Evolutionary conservation across 2,888 invertebrate genomes (phyloP).

Genomic region (Uropetala carovei): DNA sequence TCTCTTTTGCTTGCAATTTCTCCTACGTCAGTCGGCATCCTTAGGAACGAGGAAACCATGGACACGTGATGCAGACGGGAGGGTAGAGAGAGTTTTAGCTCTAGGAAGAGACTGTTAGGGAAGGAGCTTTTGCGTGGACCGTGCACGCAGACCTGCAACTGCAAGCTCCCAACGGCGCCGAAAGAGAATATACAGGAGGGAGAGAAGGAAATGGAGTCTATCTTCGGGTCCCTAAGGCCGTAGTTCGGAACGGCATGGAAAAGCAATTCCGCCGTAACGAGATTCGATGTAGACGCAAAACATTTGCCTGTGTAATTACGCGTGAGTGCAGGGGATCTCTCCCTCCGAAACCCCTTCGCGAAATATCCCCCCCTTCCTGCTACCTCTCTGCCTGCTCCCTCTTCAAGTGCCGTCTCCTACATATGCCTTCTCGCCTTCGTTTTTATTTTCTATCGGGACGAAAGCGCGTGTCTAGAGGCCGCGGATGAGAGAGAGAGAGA

Average conservation of each 20-base stretch:
- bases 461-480: background rate
- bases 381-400: too few relatives aligned
- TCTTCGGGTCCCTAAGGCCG: background rate
- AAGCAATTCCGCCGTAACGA: conserved; percentile 46
- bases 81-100: background rate
- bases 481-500: background rate
- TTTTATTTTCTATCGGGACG: background rate
- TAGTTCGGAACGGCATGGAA: background rate
- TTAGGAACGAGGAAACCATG: too few relatives aligned
- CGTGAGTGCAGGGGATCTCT: background rate
- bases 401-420: too few relatives aligned
- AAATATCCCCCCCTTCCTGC: background rate
- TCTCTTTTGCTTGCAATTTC: too few relatives aligned
- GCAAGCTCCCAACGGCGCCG: background rate
- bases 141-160: background rate
- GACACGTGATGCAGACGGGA: too few relatives aligned
- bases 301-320: conserved; percentile 45
- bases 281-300: conserved; percentile 43
- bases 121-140: background rate
- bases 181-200: too few relatives aligned
- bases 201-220: background rate
- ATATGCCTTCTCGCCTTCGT: background rate
- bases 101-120: background rate
- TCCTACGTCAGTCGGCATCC: too few relatives aligned
- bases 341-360: background rate